Evolutionary conservation across 2,888 invertebrate genomes (phyloP), one percentile per base, ranked within the genome.

Genomic region (Melanostoma mellinum): DNA sequence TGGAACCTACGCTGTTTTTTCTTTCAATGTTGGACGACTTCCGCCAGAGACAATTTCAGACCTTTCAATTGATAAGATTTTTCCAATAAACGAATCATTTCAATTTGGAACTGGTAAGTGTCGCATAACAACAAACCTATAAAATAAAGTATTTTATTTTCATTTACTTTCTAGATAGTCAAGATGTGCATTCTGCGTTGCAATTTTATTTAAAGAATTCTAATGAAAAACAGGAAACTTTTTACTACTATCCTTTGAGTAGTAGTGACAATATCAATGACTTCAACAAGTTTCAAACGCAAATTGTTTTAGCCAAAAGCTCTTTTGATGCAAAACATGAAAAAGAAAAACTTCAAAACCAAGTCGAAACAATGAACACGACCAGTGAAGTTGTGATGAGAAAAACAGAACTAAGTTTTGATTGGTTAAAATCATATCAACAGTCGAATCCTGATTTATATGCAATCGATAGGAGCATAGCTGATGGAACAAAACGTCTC

Each of bases 71-170:
- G 96, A 97, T 91, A 94, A 94, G 90, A 94, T 96, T 65, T 93
- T 97, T 88, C 96, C 97, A 35, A 94, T 97, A 73, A 95, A 97
- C 92, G 94, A 94, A 87, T 94, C 94, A 88, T 97, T 97, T 90
- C 94, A 94, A 90, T 95, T 96, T 92, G 94, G 94, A 89, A 94
- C 95, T 88, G 94, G 89, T 90, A 92, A 50, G 63, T 63, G 40
- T 38, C 20, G 0, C 20, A 20, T 1, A 20, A 20, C 20, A 20
- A 20, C 20, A 20, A 20, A 20, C 20, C 30, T 33, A 5, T 20
- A 30, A 30, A 36, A 35, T 35, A 6, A 38, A 35, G 5, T 6
- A 33, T 9, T n/a, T 20, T 10, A 20, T 53, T 55, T 0, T 53
- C 3, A 32, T 20, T 32, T 42, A 6, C 36, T 52, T 50, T 32